Conservation (phyloP, 2,113 vertebrate genomes). For the Mus pahari region DNA sequence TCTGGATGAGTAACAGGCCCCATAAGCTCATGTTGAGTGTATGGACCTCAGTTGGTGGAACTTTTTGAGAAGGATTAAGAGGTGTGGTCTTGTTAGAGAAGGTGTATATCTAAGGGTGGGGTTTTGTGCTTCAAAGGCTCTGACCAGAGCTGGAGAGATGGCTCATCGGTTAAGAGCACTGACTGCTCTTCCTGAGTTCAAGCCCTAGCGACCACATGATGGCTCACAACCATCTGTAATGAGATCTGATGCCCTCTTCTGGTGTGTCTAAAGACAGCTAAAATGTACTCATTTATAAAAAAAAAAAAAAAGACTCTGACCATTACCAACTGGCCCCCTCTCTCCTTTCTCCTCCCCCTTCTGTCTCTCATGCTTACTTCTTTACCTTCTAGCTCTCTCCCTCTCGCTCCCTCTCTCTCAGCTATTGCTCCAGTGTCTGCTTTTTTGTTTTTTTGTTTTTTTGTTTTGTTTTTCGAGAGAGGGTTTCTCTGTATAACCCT, state of each 20-base stretch:
- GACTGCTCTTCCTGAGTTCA: too few relatives aligned
- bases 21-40: neutral
- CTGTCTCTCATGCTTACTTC: neutral
- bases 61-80: neutral
- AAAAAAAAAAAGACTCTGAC: neutral
- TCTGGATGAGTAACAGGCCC: neutral
- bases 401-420: neutral
- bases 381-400: neutral
- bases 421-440: neutral
- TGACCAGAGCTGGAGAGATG: neutral
- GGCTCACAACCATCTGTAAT: too few relatives aligned
- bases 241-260: too few relatives aligned
- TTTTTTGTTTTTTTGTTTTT: too few relatives aligned
- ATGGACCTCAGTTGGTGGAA: neutral
- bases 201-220: too few relatives aligned
- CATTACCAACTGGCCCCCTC: neutral
- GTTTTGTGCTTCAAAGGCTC: neutral
- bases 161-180: too few relatives aligned
- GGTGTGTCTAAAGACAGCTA: too few relatives aligned
- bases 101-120: neutral
- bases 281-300: too few relatives aligned
- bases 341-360: neutral
- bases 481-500: too few relatives aligned
- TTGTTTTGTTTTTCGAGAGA: too few relatives aligned
- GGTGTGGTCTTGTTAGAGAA: neutral